Conservation (phyloP, 1,140 invertebrate species). For the Zelostemma sp. region DNA sequence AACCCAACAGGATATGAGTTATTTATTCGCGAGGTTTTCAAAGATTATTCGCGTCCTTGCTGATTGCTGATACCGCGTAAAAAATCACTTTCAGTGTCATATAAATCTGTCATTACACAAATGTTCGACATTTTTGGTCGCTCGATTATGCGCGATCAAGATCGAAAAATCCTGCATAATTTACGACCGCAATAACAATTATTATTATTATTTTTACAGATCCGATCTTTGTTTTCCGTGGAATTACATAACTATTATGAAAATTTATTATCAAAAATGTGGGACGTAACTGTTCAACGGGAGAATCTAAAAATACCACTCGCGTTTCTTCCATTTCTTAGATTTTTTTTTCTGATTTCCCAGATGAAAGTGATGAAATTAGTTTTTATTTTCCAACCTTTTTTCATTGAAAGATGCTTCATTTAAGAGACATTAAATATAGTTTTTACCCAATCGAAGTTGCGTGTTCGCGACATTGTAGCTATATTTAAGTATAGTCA, state of each 20-base stretch:
- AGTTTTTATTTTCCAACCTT: too few species aligned
- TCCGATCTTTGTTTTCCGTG: neutral
- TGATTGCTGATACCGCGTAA: slow-evolving; percentile 6
- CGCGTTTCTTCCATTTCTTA: neutral
- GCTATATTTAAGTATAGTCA: slow-evolving; percentile 23
- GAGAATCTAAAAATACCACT: too few species aligned
- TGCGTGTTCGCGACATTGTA: slow-evolving; percentile 1
- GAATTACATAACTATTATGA: neutral
- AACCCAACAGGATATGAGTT: slow-evolving; percentile 7
- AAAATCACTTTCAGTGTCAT: slow-evolving; percentile 6
- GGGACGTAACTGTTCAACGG: neutral
- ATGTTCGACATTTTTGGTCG: slow-evolving; percentile 5
- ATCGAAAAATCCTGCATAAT: neutral
- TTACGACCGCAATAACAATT: neutral
- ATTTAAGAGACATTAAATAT: too few species aligned
- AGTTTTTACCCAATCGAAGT: too few species aligned
- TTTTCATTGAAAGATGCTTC: too few species aligned
- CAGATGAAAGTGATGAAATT: too few species aligned
- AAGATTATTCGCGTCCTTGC: slow-evolving; percentile 3
- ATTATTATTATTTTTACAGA: neutral
- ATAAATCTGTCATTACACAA: slow-evolving; percentile 7
- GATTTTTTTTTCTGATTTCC: too few species aligned
- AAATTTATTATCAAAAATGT: neutral
- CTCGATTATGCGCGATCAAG: neutral
- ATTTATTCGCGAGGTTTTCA: slow-evolving; percentile 5